Evolutionary conservation across 2,113 vertebrate species (phyloP), one percentile per base, ranked within the genome.

Genomic region (Ariopsis seemanni): DNA sequence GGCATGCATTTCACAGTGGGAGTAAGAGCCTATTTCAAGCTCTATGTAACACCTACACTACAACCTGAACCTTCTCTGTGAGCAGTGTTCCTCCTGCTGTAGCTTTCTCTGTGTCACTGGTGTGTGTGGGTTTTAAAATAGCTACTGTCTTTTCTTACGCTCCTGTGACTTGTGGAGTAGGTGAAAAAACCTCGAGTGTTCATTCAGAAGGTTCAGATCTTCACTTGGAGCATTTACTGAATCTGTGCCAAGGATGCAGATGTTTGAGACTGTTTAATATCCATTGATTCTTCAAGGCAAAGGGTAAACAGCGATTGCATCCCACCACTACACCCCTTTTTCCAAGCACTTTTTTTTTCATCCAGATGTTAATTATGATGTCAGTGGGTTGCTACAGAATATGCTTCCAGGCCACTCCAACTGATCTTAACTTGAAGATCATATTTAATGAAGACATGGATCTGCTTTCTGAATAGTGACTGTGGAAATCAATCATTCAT

Each of bases 21-120:
- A 88, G 86, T 89, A 62, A 1, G 84, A 84, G 80, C 72, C 81
- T 89, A 89, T 91, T 89, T 91, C 84, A 7, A 77, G 86, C 88
- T 86, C n/a, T 14, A 62, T 88, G 62, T 71, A 75, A 82, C 88
- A 83, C 88, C 90, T 84, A 81, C 75, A 82, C 86, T 78, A 53
- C 67, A 34, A 57, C 34, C 58, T 27, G 55, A 58, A 57, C 83
- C 84, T 72, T 83, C 60, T 83, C 83, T 72, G 42, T n/a, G 53
- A 81, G 58, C 87, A 53, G 58, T 80, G 48, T 20, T 67, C 71
- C 30, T 85, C 72, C 79, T 89, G 79, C 85, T 42, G 22, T 10
- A 84, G 86, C 69, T 84, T 62, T 85, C 58, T 72, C 57, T 57
- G 34, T 86, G 18, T 72, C 72, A 79, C 84, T 63, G 78, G 88